Base-by-base conservation (phyloP, 1,140 invertebrate genomes). In the Drosophila neocordata region DNA sequence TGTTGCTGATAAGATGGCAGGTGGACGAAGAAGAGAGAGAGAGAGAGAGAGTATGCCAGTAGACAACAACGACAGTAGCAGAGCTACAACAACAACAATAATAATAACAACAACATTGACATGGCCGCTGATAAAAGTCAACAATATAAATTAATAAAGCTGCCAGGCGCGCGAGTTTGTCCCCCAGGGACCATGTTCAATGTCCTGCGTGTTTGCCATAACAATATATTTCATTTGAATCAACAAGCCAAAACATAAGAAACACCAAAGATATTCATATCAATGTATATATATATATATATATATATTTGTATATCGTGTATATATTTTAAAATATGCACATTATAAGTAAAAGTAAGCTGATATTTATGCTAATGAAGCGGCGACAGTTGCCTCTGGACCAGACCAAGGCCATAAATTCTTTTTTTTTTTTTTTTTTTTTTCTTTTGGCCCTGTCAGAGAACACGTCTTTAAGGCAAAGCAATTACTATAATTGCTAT, bases 61-160 rank as follows among this genome's bases (percentile, higher is more conserved):
- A 48, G 41, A 48, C 41, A 15, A 27, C 27, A 15, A 31, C 31
- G 59, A 35, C 52, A 31, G 44, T 34, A 62, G 52, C 60, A 59
- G 44, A 59, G 31, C 68, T 37, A 18, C 38, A 38, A 18, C 41
- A 20, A 20, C 8, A 35, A 48, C 20, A 57, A 27, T 13, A 38
- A 48, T 18, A 65, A 41, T 20, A 66, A 48, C 44, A 73, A 11
- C 35, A 53, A 62, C 65, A 82, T 69, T 85, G 82, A 87, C 73
- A 78, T 74, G 82, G 65, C 78, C 59, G 59, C 83, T 83, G 83
- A 88, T 88, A 88, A 88, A 83, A 88, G 83, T 88, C 83, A 89
- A 88, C 83, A 88, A 88, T 88, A 83, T 88, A 88, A 88, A 88
- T 88, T 88, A 88, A 88, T 88, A 88, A 88, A 87, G 79, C 78